Evolutionary conservation across 2,113 vertebrate species (phyloP).

Genomic region (Sylvietta virens): DNA sequence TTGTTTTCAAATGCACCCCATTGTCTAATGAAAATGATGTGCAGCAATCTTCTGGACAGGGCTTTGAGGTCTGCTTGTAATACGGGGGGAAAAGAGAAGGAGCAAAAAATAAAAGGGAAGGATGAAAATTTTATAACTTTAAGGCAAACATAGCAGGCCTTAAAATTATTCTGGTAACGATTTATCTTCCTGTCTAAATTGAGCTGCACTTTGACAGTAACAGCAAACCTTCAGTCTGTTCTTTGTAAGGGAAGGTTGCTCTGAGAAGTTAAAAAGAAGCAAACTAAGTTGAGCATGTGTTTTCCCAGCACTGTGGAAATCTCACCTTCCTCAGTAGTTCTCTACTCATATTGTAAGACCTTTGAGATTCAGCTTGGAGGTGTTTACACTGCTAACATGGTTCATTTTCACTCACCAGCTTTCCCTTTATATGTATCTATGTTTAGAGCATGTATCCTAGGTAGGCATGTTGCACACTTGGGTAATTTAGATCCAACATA

Average conservation of each 20-base stretch:
- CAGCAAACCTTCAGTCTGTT: not conserved
- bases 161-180: not conserved
- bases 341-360: slow-evolving; percentile 29
- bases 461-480: not conserved
- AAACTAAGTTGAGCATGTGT: not conserved
- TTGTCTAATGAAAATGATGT: not conserved
- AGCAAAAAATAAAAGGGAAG: not conserved
- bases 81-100: not conserved
- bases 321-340: not conserved
- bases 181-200: not conserved
- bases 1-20: not conserved
- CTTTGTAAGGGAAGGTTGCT: not conserved
- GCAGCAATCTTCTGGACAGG: not conserved
- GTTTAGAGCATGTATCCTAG: not conserved
- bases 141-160: not conserved
- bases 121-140: not conserved
- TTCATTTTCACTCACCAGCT: not conserved
- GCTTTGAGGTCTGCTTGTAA: not conserved
- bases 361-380: slow-evolving; percentile 41
- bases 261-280: not conserved
- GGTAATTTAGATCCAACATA: not conserved
- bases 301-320: not conserved
- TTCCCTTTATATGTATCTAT: not conserved
- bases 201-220: not conserved
- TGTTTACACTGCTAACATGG: not conserved